Percentiles rank a stretch among this genome's conserved stretches.
phyloP scores from a whole-genome alignment of 2,797 vertebrate genomes.

The Selene dorsalis region DNA sequence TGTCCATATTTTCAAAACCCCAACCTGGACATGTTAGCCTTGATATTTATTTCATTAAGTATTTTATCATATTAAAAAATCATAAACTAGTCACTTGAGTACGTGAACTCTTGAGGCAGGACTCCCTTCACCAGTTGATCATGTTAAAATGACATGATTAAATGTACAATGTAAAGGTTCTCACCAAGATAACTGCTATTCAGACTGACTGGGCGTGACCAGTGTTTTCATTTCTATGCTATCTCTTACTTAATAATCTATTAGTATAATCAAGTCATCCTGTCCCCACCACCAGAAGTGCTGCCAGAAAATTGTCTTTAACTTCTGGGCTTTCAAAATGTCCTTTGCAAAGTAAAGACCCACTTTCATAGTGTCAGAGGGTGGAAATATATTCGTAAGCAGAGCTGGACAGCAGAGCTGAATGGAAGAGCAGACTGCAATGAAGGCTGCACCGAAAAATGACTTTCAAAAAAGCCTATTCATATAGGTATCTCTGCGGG shows the following conservation, averaged over 20 bases:
- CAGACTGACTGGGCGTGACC: background rate
- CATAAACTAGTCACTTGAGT: too few species aligned
- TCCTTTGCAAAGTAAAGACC: constrained; percentile 17
- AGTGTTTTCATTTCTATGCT: background rate
- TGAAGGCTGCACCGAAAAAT: constrained; percentile 19
- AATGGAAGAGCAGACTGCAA: constrained; percentile 10
- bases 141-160: constrained; percentile 7
- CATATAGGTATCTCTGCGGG: constrained; percentile 27
- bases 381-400: constrained; percentile 35
- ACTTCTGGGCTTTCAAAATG: constrained; percentile 28
- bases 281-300: constrained; percentile 3
- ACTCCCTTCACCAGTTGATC: background rate
- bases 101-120: background rate
- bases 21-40: too few species aligned
- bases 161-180: constrained; percentile 6
- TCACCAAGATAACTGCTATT: background rate
- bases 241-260: constrained; percentile 12
- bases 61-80: too few species aligned
- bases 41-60: too few species aligned
- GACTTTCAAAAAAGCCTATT: constrained; percentile 13
- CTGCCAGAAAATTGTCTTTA: constrained; percentile 26
- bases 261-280: constrained; percentile 12
- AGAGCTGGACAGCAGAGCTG: constrained; percentile 10
- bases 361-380: constrained; percentile 5
- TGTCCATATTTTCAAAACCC: too few species aligned